Evolutionary conservation across 2,888 invertebrate species (phyloP).

Genomic region (Tachina fera): DNA sequence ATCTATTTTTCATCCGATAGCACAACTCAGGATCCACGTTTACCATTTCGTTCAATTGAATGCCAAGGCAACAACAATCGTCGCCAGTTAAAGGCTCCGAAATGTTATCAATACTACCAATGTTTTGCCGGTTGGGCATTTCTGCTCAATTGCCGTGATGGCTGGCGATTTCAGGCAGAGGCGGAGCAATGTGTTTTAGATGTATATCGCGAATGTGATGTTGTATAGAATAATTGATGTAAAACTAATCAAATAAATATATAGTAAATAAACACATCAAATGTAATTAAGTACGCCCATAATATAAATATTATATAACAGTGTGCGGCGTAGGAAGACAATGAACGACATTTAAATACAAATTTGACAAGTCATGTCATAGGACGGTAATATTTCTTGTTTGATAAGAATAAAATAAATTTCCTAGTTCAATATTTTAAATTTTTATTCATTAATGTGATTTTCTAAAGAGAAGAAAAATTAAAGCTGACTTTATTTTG

Average conservation of each 20-base stretch:
- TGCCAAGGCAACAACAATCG: conserved; percentile 59
- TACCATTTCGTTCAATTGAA: conserved; percentile 63
- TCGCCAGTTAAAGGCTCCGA: conserved; percentile 55
- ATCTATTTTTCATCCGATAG: neutral
- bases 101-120: conserved; percentile 73
- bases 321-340: no score
- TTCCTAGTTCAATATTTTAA: no score
- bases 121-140: conserved; percentile 72
- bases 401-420: no score
- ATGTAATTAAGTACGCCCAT: no score
- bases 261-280: neutral
- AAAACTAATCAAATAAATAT: neutral
- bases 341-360: no score
- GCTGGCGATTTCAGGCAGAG: conserved; percentile 25
- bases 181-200: conserved; percentile 38
- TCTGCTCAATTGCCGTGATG: conserved; percentile 67
- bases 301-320: no score
- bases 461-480: no score
- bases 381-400: no score
- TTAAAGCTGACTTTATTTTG: no score
- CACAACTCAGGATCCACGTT: conserved; percentile 57
- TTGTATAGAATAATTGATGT: neutral
- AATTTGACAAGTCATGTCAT: no score
- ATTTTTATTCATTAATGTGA: no score
- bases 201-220: conserved; percentile 36